These are phyloP conservation scores for Batillaria attramentaria DNA, from an alignment of 1,140 invertebrate species.

Conservation along the genomic window DNA sequence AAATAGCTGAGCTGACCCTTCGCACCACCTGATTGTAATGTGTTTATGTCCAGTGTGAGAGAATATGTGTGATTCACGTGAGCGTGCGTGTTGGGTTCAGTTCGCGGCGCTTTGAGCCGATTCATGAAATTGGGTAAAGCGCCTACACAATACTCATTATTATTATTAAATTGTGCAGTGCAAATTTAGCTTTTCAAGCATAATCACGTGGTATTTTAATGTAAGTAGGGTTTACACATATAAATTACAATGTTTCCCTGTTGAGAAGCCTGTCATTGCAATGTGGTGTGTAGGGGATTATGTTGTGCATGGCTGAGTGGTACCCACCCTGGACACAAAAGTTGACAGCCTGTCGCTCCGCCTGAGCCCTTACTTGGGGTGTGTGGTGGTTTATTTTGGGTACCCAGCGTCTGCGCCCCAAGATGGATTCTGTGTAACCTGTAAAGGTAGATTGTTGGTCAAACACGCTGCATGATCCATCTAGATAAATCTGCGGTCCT, in stretches of 20 bases:
- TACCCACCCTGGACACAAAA: conserved; percentile 77
- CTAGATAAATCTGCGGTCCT: no score
- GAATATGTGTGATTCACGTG: no score
- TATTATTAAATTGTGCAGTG: neutral
- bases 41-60: no score
- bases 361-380: conserved; percentile 68
- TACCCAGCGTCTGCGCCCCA: conserved; percentile 73
- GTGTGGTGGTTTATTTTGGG: conserved; percentile 69
- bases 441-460: no score
- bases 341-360: conserved; percentile 77
- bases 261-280: no score
- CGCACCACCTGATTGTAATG: no score
- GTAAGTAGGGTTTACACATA: neutral
- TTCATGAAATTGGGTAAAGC: neutral
- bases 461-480: no score
- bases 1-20: no score
- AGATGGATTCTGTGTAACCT: conserved; percentile 72
- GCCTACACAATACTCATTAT: neutral
- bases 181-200: neutral
- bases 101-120: no score
- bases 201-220: neutral
- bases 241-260: neutral
- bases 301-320: neutral
- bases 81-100: no score
- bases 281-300: neutral